Percentiles rank a stretch among this genome's conserved stretches.
Conservation (phyloP, 2,113 vertebrate genomes). For the Axis porcinus region DNA sequence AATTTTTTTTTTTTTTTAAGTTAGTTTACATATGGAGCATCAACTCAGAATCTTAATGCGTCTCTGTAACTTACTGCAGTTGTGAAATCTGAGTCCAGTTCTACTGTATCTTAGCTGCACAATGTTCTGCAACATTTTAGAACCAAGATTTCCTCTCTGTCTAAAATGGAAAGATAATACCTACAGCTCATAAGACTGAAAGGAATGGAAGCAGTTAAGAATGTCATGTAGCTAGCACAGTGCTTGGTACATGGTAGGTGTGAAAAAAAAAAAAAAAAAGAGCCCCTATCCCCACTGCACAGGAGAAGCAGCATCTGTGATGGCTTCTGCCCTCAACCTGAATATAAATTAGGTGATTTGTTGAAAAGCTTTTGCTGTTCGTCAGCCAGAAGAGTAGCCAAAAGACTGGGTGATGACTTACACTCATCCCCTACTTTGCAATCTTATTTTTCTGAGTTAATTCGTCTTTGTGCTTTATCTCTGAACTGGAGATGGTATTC, state of each 20-base stretch:
- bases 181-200: background rate
- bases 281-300: background rate
- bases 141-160: background rate
- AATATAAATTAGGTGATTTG: background rate
- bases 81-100: background rate
- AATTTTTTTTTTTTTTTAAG: background rate
- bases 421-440: background rate
- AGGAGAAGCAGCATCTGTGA: background rate
- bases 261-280: background rate
- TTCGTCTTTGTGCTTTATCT: background rate
- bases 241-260: fast-evolving
- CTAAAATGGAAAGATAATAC: background rate
- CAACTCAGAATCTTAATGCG: background rate
- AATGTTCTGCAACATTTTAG: background rate
- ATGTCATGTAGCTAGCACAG: fast-evolving
- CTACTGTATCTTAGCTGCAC: background rate
- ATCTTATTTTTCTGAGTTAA: background rate
- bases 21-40: background rate
- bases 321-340: background rate
- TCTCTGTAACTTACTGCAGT: background rate
- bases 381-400: background rate
- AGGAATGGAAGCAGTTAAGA: background rate
- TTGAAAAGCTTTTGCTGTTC: background rate
- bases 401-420: background rate
- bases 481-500: background rate